Evolutionary conservation across 2,113 vertebrate genomes (phyloP).

Genomic region (Crotalus horridus): DNA sequence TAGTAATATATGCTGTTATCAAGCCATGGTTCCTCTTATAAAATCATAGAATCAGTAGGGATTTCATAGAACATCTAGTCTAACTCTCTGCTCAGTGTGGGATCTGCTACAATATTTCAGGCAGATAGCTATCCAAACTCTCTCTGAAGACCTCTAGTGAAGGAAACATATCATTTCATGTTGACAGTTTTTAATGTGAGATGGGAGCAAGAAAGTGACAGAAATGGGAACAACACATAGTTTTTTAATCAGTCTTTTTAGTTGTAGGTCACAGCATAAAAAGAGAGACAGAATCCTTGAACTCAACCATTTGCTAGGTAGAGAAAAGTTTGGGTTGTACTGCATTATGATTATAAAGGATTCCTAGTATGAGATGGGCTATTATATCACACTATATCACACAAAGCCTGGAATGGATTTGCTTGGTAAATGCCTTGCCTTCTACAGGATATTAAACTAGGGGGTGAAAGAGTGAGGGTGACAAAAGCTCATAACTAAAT

Average conservation of each 20-base stretch:
- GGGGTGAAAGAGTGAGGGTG: neutral
- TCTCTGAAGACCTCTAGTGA: neutral
- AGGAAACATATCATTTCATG: neutral
- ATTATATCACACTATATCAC: neutral
- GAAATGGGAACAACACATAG: neutral
- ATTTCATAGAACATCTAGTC: neutral
- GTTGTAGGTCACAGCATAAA: neutral
- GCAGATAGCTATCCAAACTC: neutral
- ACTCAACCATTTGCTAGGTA: neutral
- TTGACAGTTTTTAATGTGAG: neutral
- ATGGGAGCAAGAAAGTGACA: neutral
- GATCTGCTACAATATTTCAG: neutral
- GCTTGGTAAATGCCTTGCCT: neutral
- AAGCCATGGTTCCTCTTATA: neutral
- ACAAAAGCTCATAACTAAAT: neutral
- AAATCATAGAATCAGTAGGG: neutral
- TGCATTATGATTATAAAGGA: neutral
- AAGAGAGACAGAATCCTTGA: neutral
- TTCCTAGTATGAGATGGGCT: neutral
- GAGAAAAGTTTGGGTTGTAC: neutral
- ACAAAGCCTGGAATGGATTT: neutral
- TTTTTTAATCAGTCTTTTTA: neutral
- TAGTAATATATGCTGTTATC: neutral
- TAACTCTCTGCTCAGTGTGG: neutral
- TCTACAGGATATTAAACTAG: neutral